These are phyloP conservation scores for Acanthiza pusilla DNA, from an alignment of 2,797 vertebrate species.

Conservation along the genomic window DNA sequence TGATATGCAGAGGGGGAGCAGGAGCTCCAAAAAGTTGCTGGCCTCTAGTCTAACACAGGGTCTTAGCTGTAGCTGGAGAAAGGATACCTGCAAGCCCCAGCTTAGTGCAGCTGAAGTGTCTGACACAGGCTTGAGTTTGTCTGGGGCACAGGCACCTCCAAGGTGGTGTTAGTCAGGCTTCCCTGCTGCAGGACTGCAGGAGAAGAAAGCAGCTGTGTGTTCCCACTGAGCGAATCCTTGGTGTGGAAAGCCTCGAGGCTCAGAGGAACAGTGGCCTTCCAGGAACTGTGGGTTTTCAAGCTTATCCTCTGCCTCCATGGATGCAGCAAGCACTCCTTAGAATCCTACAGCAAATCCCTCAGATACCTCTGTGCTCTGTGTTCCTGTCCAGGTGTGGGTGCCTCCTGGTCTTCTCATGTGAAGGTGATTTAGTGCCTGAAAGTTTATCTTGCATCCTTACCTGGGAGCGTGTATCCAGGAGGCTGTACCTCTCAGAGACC, in stretches of 20 bases:
- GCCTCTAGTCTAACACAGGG: not conserved
- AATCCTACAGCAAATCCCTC: not conserved
- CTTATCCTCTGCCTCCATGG: not conserved
- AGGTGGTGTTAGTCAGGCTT: not conserved
- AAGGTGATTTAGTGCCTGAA: not conserved
- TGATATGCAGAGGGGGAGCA: not conserved
- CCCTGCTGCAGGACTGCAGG: not conserved
- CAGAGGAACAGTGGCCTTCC: not conserved
- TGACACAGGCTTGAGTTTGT: not conserved
- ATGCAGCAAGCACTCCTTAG: not conserved
- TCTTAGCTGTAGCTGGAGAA: not conserved
- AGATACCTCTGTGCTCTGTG: not conserved
- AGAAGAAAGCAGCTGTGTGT: not conserved
- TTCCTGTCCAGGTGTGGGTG: not conserved
- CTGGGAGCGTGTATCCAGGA: not conserved
- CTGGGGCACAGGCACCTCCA: not conserved
- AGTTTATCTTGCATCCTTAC: not conserved
- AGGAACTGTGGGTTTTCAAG: not conserved
- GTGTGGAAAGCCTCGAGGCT: not conserved
- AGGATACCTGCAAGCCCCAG: rapidly evolving
- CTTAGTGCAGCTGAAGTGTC: not conserved
- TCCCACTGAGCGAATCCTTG: not conserved
- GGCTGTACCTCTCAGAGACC: not conserved
- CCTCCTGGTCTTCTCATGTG: not conserved
- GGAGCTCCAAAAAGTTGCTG: not conserved